Percentiles rank a stretch among this genome's conserved stretches.
Conservation (phyloP, 37 sponge, comb jelly and placozoan species). For the Petrosia ficiformis region DNA sequence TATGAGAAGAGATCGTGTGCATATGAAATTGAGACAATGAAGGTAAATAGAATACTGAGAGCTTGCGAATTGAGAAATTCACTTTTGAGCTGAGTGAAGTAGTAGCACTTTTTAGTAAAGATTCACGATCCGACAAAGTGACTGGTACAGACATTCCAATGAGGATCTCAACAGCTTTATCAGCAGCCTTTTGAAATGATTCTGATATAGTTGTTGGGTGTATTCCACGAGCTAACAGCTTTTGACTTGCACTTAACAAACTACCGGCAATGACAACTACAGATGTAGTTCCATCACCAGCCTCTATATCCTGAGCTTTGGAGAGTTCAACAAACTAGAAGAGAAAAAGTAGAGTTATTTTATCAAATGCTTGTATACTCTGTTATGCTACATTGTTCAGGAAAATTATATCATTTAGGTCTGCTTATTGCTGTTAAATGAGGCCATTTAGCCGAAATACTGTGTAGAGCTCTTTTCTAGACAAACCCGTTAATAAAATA, state of each 20-base stretch:
- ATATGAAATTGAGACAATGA: conserved; percentile 15
- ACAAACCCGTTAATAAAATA: too few species aligned
- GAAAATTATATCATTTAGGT: too few species aligned
- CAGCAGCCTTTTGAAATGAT: conserved; percentile 88
- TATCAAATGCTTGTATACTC: background rate
- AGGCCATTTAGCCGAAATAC: background rate
- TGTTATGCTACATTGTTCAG: too few species aligned
- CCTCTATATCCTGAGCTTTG: conserved; percentile 99
- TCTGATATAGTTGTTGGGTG: conserved; percentile 99
- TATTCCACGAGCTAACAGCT: conserved; percentile 89
- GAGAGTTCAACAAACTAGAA: conserved; percentile 93
- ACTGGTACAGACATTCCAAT: conserved; percentile 81
- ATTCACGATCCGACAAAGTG: conserved; percentile 80
- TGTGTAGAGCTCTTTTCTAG: too few species aligned
- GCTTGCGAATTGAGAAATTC: too few species aligned
- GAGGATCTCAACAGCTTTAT: conserved; percentile 82
- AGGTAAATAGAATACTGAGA: background rate
- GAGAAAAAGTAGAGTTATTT: background rate
- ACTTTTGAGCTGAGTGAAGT: conserved; percentile 98
- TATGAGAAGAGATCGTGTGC: background rate
- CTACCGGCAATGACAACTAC: conserved; percentile 97
- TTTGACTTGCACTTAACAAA: conserved; percentile 81
- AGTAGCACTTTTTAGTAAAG: conserved; percentile 94
- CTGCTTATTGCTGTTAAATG: too few species aligned
- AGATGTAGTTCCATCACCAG: conserved; percentile 98